Conservation (phyloP, 2,888 invertebrate genomes). For the Habroteleia sp. region DNA sequence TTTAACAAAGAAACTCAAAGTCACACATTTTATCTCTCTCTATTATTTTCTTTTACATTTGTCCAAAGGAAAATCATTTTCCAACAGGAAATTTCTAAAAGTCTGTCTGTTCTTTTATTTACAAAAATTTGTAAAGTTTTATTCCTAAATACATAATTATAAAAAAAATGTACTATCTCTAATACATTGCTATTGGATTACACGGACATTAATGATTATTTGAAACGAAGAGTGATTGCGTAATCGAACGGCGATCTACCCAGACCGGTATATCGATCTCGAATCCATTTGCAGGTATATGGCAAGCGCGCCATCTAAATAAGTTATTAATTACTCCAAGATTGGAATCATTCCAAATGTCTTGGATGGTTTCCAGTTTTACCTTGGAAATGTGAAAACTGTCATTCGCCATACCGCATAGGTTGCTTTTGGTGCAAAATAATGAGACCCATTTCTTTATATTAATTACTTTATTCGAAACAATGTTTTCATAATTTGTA, state of each 20-base stretch:
- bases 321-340: constrained; percentile 62
- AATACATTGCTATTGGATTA: background rate
- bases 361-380: constrained; percentile 67
- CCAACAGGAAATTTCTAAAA: too few relatives aligned
- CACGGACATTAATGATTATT: constrained; percentile 17
- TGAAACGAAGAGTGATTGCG: constrained; percentile 28
- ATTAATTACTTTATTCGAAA: constrained; percentile 51
- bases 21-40: too few relatives aligned
- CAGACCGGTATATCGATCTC: constrained; percentile 48
- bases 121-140: too few relatives aligned
- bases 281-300: constrained; percentile 59
- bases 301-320: constrained; percentile 60
- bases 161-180: too few relatives aligned
- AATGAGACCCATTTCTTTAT: constrained; percentile 43
- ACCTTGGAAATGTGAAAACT: constrained; percentile 64
- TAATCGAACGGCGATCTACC: constrained; percentile 49
- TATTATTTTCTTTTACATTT: too few relatives aligned
- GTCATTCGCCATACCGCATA: constrained; percentile 48
- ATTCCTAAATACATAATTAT: too few relatives aligned
- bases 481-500: constrained; percentile 49
- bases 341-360: constrained; percentile 72
- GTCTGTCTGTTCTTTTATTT: too few relatives aligned
- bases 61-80: too few relatives aligned
- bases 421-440: constrained; percentile 43
- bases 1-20: too few relatives aligned